phyloP scores from a whole-genome alignment of 2,113 vertebrate genomes.

The Dicaeum eximium region DNA sequence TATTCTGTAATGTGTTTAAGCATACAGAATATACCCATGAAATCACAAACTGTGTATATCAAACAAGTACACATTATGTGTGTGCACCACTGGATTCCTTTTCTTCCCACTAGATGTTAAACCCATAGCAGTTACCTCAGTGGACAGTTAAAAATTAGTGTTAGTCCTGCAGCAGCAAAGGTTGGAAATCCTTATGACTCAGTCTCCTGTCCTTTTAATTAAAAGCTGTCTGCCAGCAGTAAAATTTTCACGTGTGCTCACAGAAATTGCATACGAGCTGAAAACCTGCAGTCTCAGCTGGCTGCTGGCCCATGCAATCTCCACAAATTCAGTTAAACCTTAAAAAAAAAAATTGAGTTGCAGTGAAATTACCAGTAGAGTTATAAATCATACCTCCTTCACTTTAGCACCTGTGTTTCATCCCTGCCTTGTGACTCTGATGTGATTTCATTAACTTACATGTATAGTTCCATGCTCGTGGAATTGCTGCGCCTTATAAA shows the following conservation, averaged over 20 bases:
- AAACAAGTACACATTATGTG: neutral
- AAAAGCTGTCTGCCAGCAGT: neutral
- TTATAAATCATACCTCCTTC: neutral
- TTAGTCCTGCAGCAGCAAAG: neutral
- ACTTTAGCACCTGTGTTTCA: neutral
- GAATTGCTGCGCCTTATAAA: neutral
- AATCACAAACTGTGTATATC: neutral
- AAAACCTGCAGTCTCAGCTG: conserved; percentile 27
- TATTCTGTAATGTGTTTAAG: neutral
- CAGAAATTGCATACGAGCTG: neutral
- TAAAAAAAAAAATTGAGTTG: neutral
- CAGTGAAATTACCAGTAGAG: neutral
- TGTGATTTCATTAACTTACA: neutral
- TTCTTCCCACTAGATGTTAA: neutral
- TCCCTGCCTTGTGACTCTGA: neutral
- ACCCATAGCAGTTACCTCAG: neutral
- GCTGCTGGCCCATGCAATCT: neutral
- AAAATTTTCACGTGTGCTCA: neutral
- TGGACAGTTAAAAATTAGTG: neutral
- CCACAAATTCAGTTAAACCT: conserved; percentile 26
- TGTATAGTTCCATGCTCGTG: neutral
- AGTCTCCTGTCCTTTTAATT: conserved; percentile 6
- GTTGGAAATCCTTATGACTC: neutral
- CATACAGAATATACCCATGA: neutral
- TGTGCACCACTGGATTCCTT: neutral